Evolutionary conservation across 2,797 vertebrate genomes (phyloP).

Genomic region (Leucoraja ocellata): DNA sequence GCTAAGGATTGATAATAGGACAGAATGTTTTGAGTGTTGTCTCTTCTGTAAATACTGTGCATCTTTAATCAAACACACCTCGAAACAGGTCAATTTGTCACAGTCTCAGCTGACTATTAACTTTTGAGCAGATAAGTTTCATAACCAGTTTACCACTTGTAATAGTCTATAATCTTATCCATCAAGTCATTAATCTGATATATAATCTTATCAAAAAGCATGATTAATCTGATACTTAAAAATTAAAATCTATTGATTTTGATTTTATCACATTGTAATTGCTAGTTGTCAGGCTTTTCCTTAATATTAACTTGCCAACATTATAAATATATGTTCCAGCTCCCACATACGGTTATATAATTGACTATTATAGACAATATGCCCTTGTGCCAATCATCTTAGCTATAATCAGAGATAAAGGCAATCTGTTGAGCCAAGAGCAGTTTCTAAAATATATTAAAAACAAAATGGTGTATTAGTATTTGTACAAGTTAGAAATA

Average conservation of each 20-base stretch:
- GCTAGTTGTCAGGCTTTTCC: neutral
- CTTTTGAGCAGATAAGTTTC: neutral
- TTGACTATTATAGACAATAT: neutral
- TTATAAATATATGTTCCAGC: neutral
- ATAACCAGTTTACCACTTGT: neutral
- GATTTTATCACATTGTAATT: neutral
- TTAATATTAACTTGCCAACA: neutral
- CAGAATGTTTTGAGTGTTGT: neutral
- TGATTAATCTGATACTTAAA: neutral
- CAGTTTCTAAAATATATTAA: too few species aligned
- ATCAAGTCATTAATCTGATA: neutral
- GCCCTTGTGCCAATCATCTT: neutral
- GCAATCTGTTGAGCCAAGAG: neutral
- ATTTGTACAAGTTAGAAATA: neutral
- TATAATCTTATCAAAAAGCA: neutral
- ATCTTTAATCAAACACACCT: neutral
- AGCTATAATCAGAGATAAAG: too few species aligned
- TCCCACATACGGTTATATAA: neutral
- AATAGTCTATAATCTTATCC: neutral
- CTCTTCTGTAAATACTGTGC: neutral
- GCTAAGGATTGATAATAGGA: conserved; percentile 35
- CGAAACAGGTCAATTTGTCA: neutral
- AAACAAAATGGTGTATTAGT: neutral
- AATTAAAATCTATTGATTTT: neutral
- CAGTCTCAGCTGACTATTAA: neutral